Percentiles rank a stretch among this genome's conserved stretches.
These are phyloP conservation scores for Ceratina japonica DNA, from an alignment of 1,140 invertebrate species.

Conservation along the genomic window DNA sequence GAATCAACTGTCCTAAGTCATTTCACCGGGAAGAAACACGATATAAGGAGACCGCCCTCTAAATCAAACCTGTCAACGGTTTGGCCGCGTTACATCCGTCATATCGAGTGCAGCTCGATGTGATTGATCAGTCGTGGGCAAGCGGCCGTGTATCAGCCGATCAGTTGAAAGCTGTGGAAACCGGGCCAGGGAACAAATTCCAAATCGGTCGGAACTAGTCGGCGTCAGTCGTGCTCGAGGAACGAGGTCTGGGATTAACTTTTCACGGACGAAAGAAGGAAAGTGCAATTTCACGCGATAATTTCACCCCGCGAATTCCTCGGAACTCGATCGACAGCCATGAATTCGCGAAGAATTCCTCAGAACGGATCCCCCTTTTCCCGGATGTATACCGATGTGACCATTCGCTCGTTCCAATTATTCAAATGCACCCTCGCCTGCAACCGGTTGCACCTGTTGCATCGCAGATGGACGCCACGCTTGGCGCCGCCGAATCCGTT, in stretches of 20 bases:
- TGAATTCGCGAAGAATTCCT: constrained; percentile 19
- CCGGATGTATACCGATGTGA: constrained; percentile 40
- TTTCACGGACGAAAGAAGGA: background rate
- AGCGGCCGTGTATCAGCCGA: background rate
- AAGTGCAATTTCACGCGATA: background rate
- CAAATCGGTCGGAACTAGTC: constrained; percentile 17
- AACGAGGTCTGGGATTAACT: background rate
- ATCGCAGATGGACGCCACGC: constrained; percentile 55
- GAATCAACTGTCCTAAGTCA: too few species aligned
- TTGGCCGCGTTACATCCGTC: constrained; percentile 2
- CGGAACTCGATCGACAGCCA: too few species aligned
- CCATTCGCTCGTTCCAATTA: constrained; percentile 70
- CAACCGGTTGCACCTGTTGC: constrained; percentile 73
- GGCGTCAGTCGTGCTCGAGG: too few species aligned
- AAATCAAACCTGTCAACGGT: constrained; percentile 12
- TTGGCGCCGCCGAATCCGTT: constrained; percentile 38
- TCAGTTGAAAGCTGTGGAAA: constrained; percentile 1
- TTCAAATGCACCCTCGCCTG: constrained; percentile 70
- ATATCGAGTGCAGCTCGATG: constrained; percentile 4
- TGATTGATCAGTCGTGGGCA: background rate
- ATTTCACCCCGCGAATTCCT: background rate
- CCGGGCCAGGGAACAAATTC: background rate
- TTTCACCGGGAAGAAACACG: background rate
- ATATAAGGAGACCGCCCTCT: constrained; percentile 3
- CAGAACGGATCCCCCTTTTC: constrained; percentile 41